phyloP scores from a whole-genome alignment of 2,888 invertebrate species.

The Pedicia rivosa region DNA sequence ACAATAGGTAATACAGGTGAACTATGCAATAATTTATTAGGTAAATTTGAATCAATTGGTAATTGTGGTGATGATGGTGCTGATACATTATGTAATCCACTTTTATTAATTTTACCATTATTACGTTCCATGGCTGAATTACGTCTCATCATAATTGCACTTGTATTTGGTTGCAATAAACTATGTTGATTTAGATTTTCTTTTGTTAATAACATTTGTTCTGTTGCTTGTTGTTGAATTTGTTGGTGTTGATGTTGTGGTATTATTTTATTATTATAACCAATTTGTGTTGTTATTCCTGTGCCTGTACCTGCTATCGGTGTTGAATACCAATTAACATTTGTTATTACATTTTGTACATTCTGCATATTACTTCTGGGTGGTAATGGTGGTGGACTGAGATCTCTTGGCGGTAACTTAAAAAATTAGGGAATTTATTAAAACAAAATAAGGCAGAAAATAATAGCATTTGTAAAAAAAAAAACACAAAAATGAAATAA shows the following conservation, averaged over 20 bases:
- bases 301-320: background rate
- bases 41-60: background rate
- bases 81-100: background rate
- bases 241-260: background rate
- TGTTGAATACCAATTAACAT: slow-evolving; percentile 3
- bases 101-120: slow-evolving; percentile 6
- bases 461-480: background rate
- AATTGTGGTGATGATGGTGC: slow-evolving; percentile 3
- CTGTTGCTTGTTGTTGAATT: background rate
- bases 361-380: slow-evolving; percentile 30
- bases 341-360: background rate
- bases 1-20: too few species aligned
- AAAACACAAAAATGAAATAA: background rate
- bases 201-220: slow-evolving; percentile 7
- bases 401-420: slow-evolving; percentile 47
- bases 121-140: slow-evolving; percentile 32
- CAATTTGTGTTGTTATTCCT: background rate
- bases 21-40: background rate
- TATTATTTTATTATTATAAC: slow-evolving; percentile 1
- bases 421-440: slow-evolving; percentile 15
- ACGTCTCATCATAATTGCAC: slow-evolving; percentile 38
- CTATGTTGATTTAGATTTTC: slow-evolving; percentile 22
- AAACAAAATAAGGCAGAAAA: background rate
- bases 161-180: slow-evolving; percentile 35
- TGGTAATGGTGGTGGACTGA: slow-evolving; percentile 48